phyloP scores from a whole-genome alignment of 2,797 vertebrate genomes.

The Okamejei kenojei region DNA sequence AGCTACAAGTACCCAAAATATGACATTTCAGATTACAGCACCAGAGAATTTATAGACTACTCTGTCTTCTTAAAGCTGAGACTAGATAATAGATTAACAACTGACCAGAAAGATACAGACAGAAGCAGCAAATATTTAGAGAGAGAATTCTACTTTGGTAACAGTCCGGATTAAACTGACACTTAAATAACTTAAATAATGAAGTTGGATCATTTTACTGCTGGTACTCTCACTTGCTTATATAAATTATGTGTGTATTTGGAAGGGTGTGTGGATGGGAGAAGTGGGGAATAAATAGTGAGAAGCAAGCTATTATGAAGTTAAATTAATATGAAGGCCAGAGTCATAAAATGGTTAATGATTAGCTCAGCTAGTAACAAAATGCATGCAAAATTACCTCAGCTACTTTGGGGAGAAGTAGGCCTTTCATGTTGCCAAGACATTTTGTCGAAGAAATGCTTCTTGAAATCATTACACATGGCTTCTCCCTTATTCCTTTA shows the following conservation, averaged over 20 bases:
- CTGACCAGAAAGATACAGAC: not conserved
- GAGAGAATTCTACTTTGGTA: too few relatives aligned
- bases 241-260: not conserved
- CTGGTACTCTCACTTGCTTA: not conserved
- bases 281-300: not conserved
- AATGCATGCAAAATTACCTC: not conserved
- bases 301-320: not conserved
- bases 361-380: not conserved
- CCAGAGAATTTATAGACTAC: not conserved
- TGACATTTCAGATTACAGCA: not conserved
- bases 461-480: not conserved
- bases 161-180: not conserved
- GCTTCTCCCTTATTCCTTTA: not conserved
- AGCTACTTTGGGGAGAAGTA: not conserved
- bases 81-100: not conserved
- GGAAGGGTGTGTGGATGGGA: not conserved
- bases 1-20: not conserved
- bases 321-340: not conserved
- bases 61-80: not conserved
- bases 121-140: not conserved
- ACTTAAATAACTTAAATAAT: not conserved
- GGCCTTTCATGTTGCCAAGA: not conserved
- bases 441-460: not conserved
- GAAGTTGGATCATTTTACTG: not conserved
- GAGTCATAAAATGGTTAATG: not conserved